Evolutionary conservation across 2,797 vertebrate genomes (phyloP), one percentile per base, ranked within the genome.

Genomic region (Echeneis naucrates): DNA sequence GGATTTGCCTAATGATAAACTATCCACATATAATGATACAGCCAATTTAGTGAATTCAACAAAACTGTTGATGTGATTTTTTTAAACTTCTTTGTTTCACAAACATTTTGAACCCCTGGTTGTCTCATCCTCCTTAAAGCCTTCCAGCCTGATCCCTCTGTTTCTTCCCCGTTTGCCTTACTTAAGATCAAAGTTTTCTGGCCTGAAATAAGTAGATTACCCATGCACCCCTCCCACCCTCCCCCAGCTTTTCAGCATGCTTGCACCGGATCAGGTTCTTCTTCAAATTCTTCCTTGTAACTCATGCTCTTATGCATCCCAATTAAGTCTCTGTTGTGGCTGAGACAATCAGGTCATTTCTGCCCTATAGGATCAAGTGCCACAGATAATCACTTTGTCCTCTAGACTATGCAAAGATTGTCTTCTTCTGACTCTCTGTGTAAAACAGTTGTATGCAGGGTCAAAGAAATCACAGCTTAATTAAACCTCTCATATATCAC

Each of bases 141-240:
- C 67, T 77, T 68, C 56, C 75, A 72, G 68, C 68, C 65, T 68
- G 77, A 83, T 84, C 54, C 70, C 52, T 66, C 42, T 66, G 62
- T 57, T 45, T 66, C 9, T 47, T 45, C 26, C 54, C 35, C 50
- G 21, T 44, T 64, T 58, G 62, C 75, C 33, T 85, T 72, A 63
- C 74, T 85, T 69, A 77, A 92, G 89, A 93, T 92, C 91, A 80
- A 75, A 90, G 92, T 88, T 89, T 92, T 92, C 83, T 77, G 47
- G 90, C 73, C 84, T 75, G 89, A 90, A 93, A 91, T 93, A 92
- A 94, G 88, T 77, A 89, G 90, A 93, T 94, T 93, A 94, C 78
- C 80, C 86, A 72, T 81, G 40, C 78, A 58, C 85, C 71, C 78
- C 59, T 30, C 78, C 71, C 68, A 50, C 50, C 67, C 84, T 75